These are phyloP conservation scores for Apogon talboti DNA, from an alignment of 2,797 vertebrate species.

Conservation along the genomic window DNA sequence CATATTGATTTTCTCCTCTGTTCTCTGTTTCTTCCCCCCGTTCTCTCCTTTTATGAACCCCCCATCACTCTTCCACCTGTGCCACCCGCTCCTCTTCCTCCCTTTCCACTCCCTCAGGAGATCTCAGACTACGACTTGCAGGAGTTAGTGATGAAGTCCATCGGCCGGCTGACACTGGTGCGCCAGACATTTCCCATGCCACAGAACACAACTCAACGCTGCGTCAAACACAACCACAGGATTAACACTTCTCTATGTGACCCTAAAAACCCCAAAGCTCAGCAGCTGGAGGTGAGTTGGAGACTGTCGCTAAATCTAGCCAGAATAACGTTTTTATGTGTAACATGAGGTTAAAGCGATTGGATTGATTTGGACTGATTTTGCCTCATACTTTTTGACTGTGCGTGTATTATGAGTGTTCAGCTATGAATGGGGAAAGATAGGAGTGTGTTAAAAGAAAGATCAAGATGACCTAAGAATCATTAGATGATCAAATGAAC, in stretches of 20 bases:
- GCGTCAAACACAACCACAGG: slow-evolving; percentile 95
- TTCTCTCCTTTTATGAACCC: slow-evolving; percentile 7
- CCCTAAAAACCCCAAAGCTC: slow-evolving; percentile 93
- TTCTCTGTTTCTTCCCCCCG: background rate
- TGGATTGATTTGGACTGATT: slow-evolving; percentile 7
- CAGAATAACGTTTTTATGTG: background rate
- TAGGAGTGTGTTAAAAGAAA: background rate
- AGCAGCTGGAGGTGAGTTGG: slow-evolving; percentile 92
- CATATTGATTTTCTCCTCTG: slow-evolving; percentile 21
- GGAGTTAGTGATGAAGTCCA: slow-evolving; percentile 96
- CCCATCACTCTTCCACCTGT: slow-evolving; percentile 1
- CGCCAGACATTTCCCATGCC: slow-evolving; percentile 95
- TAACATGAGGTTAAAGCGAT: background rate
- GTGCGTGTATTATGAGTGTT: background rate
- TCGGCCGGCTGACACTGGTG: slow-evolving; percentile 95
- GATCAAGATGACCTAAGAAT: background rate
- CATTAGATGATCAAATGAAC: background rate
- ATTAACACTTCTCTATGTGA: slow-evolving; percentile 97
- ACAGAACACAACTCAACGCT: slow-evolving; percentile 95
- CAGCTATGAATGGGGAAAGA: background rate
- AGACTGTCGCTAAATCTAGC: slow-evolving; percentile 5
- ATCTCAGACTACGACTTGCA: slow-evolving; percentile 94
- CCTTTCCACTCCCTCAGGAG: slow-evolving; percentile 83
- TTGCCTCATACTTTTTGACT: background rate
- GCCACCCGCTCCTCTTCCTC: no score